phyloP scores from a whole-genome alignment of 2,888 invertebrate species.

The Stegana nigrithorax region DNA sequence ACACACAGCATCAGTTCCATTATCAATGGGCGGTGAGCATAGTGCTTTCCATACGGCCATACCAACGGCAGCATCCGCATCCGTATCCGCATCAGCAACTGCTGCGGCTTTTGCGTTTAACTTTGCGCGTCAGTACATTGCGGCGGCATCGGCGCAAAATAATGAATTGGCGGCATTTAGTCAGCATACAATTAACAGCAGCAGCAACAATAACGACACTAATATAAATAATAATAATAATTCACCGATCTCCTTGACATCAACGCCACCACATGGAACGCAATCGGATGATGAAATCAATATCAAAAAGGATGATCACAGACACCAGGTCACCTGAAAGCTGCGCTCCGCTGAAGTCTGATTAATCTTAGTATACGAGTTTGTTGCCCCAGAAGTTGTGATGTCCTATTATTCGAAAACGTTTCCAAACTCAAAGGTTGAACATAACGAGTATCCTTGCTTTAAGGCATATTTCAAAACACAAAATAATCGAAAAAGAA shows the following conservation, averaged over 20 bases:
- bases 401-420: background rate
- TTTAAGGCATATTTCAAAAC: too few species aligned
- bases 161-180: conserved; percentile 4
- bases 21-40: conserved; percentile 89
- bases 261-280: too few species aligned
- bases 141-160: conserved; percentile 21
- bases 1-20: conserved; percentile 70
- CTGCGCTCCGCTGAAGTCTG: background rate
- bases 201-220: conserved; percentile 32
- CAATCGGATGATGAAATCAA: conserved; percentile 85
- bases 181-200: background rate
- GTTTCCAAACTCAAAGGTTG: conserved; percentile 1
- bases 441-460: background rate
- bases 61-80: conserved; percentile 34
- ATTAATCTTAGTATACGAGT: conserved; percentile 10
- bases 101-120: conserved; percentile 72
- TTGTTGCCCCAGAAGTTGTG: background rate
- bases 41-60: conserved; percentile 85
- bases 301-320: conserved; percentile 78
- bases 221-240: too few species aligned
- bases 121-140: conserved; percentile 62
- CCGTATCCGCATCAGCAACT: conserved; percentile 72
- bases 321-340: conserved; percentile 18
- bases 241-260: background rate
- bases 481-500: too few species aligned